phyloP scores from a whole-genome alignment of 2,113 vertebrate genomes.

The Ondatra zibethicus region DNA sequence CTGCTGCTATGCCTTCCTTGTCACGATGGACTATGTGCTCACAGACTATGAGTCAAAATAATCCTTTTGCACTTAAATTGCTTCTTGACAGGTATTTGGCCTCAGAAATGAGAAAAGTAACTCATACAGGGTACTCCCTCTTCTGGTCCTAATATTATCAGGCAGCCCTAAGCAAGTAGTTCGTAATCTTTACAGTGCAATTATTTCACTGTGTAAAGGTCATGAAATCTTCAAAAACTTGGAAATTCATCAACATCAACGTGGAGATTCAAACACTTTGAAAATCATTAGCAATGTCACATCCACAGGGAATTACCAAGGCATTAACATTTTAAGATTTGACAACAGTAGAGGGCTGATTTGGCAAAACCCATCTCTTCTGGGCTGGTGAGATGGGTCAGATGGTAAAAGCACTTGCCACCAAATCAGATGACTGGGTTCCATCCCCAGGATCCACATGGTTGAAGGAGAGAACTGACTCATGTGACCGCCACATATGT shows the following conservation, averaged over 20 bases:
- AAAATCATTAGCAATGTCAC: constrained; percentile 1
- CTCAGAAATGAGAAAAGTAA: background rate
- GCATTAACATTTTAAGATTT: background rate
- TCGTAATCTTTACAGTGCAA: background rate
- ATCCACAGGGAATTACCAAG: background rate
- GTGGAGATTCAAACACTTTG: background rate
- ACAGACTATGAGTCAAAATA: background rate
- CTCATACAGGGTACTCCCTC: background rate
- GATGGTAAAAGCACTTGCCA: background rate
- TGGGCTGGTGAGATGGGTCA: background rate
- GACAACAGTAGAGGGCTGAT: background rate
- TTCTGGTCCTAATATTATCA: background rate
- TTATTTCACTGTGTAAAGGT: constrained; percentile 21
- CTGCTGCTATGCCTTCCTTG: background rate
- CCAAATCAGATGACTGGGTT: background rate
- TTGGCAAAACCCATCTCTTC: background rate
- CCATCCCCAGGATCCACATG: background rate
- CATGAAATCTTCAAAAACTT: background rate
- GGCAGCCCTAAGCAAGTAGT: background rate
- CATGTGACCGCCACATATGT: background rate
- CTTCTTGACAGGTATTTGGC: background rate
- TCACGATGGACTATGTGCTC: too few relatives aligned
- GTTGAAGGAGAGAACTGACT: background rate
- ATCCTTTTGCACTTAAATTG: background rate
- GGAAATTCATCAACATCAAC: background rate